Conservation (phyloP, 2,888 invertebrate species). For the Rhogogaster chlorosoma region DNA sequence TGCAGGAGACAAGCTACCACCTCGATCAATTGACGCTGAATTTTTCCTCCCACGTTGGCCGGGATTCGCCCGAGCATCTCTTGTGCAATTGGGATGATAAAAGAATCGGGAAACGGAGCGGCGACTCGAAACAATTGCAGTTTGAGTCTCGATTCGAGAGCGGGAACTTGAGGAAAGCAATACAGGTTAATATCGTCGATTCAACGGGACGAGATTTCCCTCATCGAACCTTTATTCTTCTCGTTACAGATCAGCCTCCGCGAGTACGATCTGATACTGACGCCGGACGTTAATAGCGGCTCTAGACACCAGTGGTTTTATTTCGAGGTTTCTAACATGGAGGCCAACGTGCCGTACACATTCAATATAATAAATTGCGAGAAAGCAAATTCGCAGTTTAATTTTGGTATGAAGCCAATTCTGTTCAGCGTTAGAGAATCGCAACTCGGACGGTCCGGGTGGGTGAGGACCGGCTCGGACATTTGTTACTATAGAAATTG, state of each 20-base stretch:
- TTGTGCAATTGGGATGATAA: slow-evolving; percentile 70
- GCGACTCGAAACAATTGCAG: slow-evolving; percentile 78
- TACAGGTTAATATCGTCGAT: slow-evolving; percentile 82
- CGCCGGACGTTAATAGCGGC: slow-evolving; percentile 90
- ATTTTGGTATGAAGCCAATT: slow-evolving; percentile 93
- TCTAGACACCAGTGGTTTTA: slow-evolving; percentile 95
- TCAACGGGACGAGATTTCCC: not conserved
- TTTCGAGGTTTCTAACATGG: slow-evolving; percentile 91
- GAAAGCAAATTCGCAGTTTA: slow-evolving; percentile 92
- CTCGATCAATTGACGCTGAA: slow-evolving; percentile 80
- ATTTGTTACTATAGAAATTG: slow-evolving; percentile 92
- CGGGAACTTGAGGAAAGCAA: slow-evolving; percentile 90
- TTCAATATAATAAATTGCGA: slow-evolving; percentile 95
- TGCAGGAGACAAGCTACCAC: slow-evolving; percentile 86
- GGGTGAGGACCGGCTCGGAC: slow-evolving; percentile 87
- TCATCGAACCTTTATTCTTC: not conserved
- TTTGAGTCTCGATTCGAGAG: slow-evolving; percentile 94
- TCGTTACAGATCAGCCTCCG: slow-evolving; percentile 83
- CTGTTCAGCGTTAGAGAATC: slow-evolving; percentile 91
- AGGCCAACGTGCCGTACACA: slow-evolving; percentile 84
- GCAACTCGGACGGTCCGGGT: slow-evolving; percentile 81
- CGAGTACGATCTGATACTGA: slow-evolving; percentile 91
- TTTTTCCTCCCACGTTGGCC: slow-evolving; percentile 55
- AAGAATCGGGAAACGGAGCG: slow-evolving; percentile 62
- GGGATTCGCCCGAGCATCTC: slow-evolving; percentile 53